Percentiles rank a stretch among this genome's conserved stretches.
Evolutionary conservation across 2,888 invertebrate genomes (phyloP).

Genomic region (Caenorhabditis sp.): DNA sequence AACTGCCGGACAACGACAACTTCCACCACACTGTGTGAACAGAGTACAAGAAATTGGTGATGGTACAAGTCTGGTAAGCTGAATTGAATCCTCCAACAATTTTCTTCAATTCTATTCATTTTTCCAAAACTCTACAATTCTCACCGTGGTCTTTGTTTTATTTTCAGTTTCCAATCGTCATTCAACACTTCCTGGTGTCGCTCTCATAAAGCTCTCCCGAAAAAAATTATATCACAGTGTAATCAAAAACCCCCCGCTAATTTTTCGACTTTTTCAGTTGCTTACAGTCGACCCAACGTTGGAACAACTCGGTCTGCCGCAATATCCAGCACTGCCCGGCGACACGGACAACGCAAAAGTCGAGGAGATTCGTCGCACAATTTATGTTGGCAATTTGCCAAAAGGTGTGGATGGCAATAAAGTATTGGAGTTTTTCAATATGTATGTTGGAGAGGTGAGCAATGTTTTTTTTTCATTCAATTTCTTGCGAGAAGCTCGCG

Average conservation of each 20-base stretch:
- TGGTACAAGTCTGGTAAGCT: slow-evolving; percentile 60
- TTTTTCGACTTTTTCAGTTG: slow-evolving; percentile 73
- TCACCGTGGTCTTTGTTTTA: slow-evolving; percentile 8
- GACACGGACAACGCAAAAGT: slow-evolving; percentile 77
- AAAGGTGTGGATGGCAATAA: slow-evolving; percentile 78
- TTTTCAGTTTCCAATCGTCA: slow-evolving; percentile 12
- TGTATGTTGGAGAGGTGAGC: slow-evolving; percentile 68
- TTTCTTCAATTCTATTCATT: not conserved
- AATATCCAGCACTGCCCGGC: slow-evolving; percentile 89
- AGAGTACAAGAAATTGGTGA: slow-evolving; percentile 73
- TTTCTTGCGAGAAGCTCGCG: not conserved
- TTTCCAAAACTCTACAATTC: not conserved
- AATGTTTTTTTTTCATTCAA: not conserved
- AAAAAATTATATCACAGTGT: no score
- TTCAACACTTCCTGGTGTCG: not conserved
- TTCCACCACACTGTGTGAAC: slow-evolving; percentile 89
- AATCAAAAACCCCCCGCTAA: not conserved
- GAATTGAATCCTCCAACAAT: no score
- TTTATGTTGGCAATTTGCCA: slow-evolving; percentile 82
- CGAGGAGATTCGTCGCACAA: slow-evolving; percentile 90
- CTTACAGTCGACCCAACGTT: slow-evolving; percentile 89
- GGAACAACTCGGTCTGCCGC: slow-evolving; percentile 79
- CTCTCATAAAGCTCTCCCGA: not conserved
- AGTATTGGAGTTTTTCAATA: slow-evolving; percentile 85
- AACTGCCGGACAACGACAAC: slow-evolving; percentile 72